Evolutionary conservation across 2,113 vertebrate genomes (phyloP).

Genomic region (Octodon degus): DNA sequence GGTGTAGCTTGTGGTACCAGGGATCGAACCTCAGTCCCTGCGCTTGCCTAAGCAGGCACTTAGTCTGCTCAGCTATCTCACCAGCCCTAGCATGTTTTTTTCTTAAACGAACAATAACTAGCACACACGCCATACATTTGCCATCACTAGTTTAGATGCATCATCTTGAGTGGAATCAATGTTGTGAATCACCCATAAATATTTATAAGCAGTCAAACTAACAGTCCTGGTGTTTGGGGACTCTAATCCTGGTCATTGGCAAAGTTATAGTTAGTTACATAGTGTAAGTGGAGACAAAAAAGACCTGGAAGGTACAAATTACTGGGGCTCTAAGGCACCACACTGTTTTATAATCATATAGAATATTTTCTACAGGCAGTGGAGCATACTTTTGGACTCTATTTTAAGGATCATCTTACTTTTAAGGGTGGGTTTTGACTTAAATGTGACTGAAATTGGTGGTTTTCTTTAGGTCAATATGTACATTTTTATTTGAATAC

Average conservation of each 20-base stretch:
- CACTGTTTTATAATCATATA: background rate
- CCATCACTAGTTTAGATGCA: background rate
- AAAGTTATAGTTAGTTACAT: background rate
- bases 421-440: conserved; percentile 12
- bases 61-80: too few species aligned
- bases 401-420: conserved; percentile 5
- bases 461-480: background rate
- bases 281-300: background rate
- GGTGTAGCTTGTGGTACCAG: too few species aligned
- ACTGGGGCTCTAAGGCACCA: background rate
- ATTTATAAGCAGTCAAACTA: background rate
- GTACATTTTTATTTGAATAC: background rate
- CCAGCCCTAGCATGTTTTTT: background rate
- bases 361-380: conserved; percentile 11
- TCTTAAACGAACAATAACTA: background rate
- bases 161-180: background rate
- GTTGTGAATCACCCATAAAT: background rate
- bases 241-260: background rate
- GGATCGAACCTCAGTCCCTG: too few species aligned
- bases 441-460: background rate
- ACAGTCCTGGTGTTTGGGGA: background rate
- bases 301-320: background rate
- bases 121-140: background rate
- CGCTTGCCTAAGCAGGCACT: too few species aligned
- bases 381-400: background rate